phyloP scores from a whole-genome alignment of 2,113 vertebrate species.

The Passerina amoena region DNA sequence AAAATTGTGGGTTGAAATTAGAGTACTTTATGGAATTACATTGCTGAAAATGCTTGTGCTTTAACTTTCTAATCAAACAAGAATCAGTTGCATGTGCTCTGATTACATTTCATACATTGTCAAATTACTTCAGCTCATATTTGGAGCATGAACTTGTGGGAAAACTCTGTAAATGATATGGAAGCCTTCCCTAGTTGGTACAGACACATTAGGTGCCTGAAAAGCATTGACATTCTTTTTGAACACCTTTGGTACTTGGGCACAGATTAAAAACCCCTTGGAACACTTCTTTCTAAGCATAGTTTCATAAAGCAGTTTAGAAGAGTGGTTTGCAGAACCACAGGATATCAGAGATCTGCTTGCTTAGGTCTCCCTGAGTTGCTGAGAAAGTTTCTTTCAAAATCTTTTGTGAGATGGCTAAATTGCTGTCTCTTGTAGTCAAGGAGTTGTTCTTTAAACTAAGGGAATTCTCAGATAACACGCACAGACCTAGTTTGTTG shows the following conservation, averaged over 20 bases:
- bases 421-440: not conserved
- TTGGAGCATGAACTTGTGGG: not conserved
- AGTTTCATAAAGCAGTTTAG: not conserved
- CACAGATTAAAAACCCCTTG: not conserved
- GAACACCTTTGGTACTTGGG: not conserved
- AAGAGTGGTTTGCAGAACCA: not conserved
- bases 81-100: not conserved
- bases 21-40: not conserved
- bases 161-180: not conserved
- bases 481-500: not conserved
- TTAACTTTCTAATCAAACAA: not conserved
- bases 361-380: not conserved
- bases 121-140: not conserved
- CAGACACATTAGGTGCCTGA: not conserved
- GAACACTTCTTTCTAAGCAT: not conserved
- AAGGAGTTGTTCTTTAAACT: not conserved
- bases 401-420: not conserved
- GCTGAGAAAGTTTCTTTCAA: not conserved
- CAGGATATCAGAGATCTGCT: not conserved
- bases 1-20: not conserved
- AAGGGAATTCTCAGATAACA: not conserved
- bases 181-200: not conserved
- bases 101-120: rapidly evolving
- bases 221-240: not conserved
- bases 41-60: not conserved